Percentiles rank a stretch among this genome's conserved stretches.
Conservation (phyloP, 2,113 vertebrate species). For the Festucalex cinctus region DNA sequence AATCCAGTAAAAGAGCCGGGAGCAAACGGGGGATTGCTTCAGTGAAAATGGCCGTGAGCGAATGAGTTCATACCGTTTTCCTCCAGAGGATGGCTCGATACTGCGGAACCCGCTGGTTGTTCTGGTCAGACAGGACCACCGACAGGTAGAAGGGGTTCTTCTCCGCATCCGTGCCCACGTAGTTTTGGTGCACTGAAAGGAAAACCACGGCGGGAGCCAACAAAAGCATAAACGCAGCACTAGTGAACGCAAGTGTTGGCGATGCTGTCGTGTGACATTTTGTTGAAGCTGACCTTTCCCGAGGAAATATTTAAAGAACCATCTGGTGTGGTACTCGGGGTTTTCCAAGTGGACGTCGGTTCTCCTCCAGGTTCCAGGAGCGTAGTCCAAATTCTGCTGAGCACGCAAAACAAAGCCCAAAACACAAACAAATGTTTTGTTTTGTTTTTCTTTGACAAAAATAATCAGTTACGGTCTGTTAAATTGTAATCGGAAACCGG, state of each 20-base stretch:
- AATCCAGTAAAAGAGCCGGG: too few relatives aligned
- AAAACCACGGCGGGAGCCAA: neutral
- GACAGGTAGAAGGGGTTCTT: slow-evolving; percentile 97
- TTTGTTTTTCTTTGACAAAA: too few relatives aligned
- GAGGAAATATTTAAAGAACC: slow-evolving; percentile 99
- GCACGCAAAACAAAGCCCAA: slow-evolving; percentile 19
- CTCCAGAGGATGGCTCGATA: slow-evolving; percentile 97
- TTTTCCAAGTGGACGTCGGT: slow-evolving; percentile 98
- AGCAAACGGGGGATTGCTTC: too few relatives aligned
- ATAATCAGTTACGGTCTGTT: too few relatives aligned
- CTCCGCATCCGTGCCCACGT: slow-evolving; percentile 90
- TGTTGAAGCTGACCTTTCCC: slow-evolving; percentile 88
- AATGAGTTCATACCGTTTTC: slow-evolving; percentile 79
- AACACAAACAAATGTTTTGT: too few relatives aligned
- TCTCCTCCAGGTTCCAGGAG: slow-evolving; percentile 92
- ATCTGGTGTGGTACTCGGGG: slow-evolving; percentile 97
- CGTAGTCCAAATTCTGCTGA: slow-evolving; percentile 79
- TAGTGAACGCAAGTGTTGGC: neutral
- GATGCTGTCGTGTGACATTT: neutral
- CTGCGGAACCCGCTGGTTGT: slow-evolving; percentile 93
- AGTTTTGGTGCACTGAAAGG: slow-evolving; percentile 91
- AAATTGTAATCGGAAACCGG: too few relatives aligned
- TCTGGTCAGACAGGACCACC: slow-evolving; percentile 95
- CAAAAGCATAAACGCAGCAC: too few relatives aligned
- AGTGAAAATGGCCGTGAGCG: too few relatives aligned